Conservation (phyloP, 2,797 vertebrate genomes). For the Coregonus ussuriensis region DNA sequence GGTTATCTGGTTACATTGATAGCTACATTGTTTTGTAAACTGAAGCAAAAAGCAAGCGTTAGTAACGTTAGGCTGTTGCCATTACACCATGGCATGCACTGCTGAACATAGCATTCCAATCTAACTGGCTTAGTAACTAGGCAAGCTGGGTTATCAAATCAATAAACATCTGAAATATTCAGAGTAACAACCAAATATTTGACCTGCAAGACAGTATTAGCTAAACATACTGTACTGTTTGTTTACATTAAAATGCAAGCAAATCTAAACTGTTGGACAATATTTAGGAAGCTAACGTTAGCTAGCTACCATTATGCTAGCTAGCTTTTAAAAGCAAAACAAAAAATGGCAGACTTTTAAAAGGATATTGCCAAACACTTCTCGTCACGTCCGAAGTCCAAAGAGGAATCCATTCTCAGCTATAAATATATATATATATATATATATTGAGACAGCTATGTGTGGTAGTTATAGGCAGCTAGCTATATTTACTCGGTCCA, state of each 20-base stretch:
- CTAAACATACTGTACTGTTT: neutral
- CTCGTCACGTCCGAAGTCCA: constrained; percentile 55
- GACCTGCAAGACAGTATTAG: neutral
- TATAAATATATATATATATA: constrained; percentile 3
- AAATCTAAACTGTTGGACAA: neutral
- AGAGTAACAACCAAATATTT: neutral
- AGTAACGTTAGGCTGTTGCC: neutral
- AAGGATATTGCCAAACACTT: constrained; percentile 83
- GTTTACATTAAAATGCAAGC: neutral
- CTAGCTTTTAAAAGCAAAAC: constrained; percentile 34
- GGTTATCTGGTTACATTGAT: neutral
- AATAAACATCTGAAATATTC: neutral
- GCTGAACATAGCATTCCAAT: too few relatives aligned
- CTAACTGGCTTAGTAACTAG: too few relatives aligned
- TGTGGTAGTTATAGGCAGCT: neutral
- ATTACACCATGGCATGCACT: neutral
- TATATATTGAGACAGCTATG: constrained; percentile 13
- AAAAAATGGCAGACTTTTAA: neutral
- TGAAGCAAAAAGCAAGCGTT: neutral
- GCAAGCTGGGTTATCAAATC: too few relatives aligned
- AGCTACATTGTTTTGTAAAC: neutral
- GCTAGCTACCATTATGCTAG: neutral
- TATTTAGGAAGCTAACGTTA: neutral
- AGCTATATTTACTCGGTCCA: neutral
- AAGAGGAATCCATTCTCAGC: constrained; percentile 67